Conservation (phyloP, 2,888 invertebrate genomes). For the Microctonus aethiopoides region DNA sequence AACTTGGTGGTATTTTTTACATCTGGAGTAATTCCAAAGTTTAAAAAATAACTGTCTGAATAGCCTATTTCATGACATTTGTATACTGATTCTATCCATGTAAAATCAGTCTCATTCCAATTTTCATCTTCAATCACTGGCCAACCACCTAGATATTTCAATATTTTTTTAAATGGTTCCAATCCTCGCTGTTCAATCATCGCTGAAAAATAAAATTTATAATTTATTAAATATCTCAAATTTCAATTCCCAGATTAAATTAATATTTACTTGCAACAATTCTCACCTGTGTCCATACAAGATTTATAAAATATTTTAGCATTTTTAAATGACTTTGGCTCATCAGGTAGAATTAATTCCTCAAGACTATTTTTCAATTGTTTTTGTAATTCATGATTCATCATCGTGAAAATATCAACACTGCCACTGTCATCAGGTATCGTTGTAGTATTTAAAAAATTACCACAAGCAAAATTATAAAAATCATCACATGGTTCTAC, state of each 20-base stretch:
- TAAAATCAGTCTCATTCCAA: constrained; percentile 80
- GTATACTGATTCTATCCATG: constrained; percentile 86
- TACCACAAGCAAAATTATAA: constrained; percentile 70
- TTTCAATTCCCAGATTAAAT: constrained; percentile 63
- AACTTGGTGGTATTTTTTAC: constrained; percentile 88
- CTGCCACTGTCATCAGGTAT: constrained; percentile 83
- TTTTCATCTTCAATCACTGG: constrained; percentile 83
- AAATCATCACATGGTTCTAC: constrained; percentile 83
- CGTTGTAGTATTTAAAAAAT: constrained; percentile 75
- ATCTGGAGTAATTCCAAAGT: constrained; percentile 89
- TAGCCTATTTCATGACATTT: constrained; percentile 83
- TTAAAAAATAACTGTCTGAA: constrained; percentile 89
- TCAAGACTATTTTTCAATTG: constrained; percentile 77
- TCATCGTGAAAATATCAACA: constrained; percentile 77
- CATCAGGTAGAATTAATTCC: constrained; percentile 69
- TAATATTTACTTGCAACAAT: no score
- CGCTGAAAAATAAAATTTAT: constrained; percentile 68
- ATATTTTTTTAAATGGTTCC: constrained; percentile 76
- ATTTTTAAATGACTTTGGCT: constrained; percentile 78
- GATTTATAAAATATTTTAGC: constrained; percentile 86
- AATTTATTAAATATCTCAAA: background rate
- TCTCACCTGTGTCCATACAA: constrained; percentile 86
- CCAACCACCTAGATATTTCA: constrained; percentile 89
- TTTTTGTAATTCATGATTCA: constrained; percentile 77
- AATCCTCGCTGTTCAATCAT: constrained; percentile 84